Evolutionary conservation across 1,140 invertebrate genomes (phyloP), one percentile per base, ranked within the genome.

Genomic region (Oreohelix idahoensis): DNA sequence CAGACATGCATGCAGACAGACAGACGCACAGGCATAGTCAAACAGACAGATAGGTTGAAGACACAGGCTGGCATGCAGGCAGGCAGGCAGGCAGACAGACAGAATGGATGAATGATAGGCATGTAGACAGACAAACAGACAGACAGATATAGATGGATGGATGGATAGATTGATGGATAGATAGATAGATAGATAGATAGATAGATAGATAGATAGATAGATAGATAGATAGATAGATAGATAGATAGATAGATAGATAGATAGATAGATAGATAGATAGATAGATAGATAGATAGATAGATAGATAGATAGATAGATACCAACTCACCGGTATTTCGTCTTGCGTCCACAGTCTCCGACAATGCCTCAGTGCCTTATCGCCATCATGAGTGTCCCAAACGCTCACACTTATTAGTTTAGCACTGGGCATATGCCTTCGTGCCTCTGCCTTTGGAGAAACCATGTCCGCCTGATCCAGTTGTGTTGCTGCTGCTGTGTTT

Each of bases 361-460:
- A 66, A n/a, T 32, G 36, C 23, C 80, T 51, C 5, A 81, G 45
- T 13, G 71, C 66, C 51, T 80, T 83, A 69, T 83, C 81, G 1
- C 84, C 84, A 51, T 85, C 84, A 35, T 85, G 81, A 26, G 84
- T 85, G 38, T 85, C 84, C 84, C 84, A 85, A 1, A 85, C 81
- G 32, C 63, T 80, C 13, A 85, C 71, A 26, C 73, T 78, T 53
- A 85, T 85, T 26, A 85, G 71, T 76, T 85, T 85, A 39, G 84
- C 78, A 45, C 84, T 81, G 11, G 63, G 76, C 32, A 66, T 63
- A 49, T 78, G 38, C 11, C 84, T 58, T 0, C 84, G 32, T 26
- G 49, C 11, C 5, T 51, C 69, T 38, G 69, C 42, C 32, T 29
- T 8, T 8, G 82, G 80, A 1, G 80, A 82, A 20, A 15, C 1